These are phyloP conservation scores for Serilophus lunatus DNA, from an alignment of 2,113 vertebrate genomes.

Conservation along the genomic window DNA sequence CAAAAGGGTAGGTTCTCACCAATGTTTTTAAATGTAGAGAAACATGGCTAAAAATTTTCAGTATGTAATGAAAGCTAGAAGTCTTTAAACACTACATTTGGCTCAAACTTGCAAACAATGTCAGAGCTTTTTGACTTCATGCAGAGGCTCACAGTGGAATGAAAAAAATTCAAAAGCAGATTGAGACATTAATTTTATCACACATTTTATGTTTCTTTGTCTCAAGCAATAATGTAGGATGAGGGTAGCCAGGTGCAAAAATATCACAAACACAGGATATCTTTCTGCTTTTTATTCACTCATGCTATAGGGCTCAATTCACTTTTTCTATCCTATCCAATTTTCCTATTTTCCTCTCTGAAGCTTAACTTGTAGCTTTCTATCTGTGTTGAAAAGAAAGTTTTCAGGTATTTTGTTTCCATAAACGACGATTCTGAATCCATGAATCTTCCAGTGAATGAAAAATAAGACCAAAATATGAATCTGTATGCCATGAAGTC, in stretches of 20 bases:
- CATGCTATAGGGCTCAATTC: rapidly evolving
- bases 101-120: not conserved
- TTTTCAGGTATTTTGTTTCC: not conserved
- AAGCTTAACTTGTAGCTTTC: not conserved
- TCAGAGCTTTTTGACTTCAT: not conserved
- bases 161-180: not conserved
- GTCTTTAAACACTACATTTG: not conserved
- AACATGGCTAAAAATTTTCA: not conserved
- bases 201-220: not conserved
- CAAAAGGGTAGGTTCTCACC: not conserved
- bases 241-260: not conserved
- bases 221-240: not conserved
- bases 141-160: not conserved
- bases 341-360: not conserved
- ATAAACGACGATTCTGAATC: not conserved
- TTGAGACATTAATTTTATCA: not conserved
- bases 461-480: not conserved
- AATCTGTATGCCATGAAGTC: not conserved
- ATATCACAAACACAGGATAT: not conserved
- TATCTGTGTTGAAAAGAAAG: not conserved
- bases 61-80: not conserved
- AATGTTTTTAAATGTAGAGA: not conserved
- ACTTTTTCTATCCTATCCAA: not conserved
- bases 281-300: not conserved
- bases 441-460: not conserved